Evolutionary conservation across 2,888 invertebrate genomes (phyloP), one percentile per base, ranked within the genome.

Genomic region (Euzetes globulus): DNA sequence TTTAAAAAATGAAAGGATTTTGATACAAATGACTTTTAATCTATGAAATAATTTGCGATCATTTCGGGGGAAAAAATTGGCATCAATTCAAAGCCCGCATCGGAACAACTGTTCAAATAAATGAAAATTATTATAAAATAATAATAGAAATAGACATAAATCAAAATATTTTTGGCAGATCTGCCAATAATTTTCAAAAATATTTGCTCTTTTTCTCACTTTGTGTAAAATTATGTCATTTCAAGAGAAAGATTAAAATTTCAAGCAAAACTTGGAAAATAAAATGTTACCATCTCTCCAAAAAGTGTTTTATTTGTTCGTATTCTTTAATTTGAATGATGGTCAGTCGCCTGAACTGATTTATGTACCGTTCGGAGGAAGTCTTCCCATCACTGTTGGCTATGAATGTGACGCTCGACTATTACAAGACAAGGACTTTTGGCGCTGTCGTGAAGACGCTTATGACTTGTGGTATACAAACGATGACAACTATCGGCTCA

Each of bases 381-480:
- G 19, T 68, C 15, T 68, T n/a, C 68, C 68, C 13, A n/a, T 68
- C 13, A 41, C 22, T 41, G 22, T 68, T 13, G 33, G 41, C 22
- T 68, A 68, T 41, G 68, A 68, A 5, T 68, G 68, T 37, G 68
- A 68, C 7, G 1, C 19, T 7, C 37, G 68, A 1, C 13, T 68
- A 22, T 15, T 19, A 5, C n/a, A 41, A 5, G 68, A 68, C 41
- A 37, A 7, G 5, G 45, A 68, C 7, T 41, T 68, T 7, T 1
- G 19, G 3, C 37, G 37, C 0, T 68, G 68, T 19, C 15, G 5
- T 1, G 68, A 68, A n/a, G 9, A 7, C 3, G 68, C 41, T 0
- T 68, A 41, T 45, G 68, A 68, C 13, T 37, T 6, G 41, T 68
- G 68, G 68, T 68, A 41, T 22, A 68, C 68, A 19, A 68, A 68